Base-by-base conservation (phyloP, 92 coral and sea anemone genomes). In the Anthopleura xanthogrammica region DNA sequence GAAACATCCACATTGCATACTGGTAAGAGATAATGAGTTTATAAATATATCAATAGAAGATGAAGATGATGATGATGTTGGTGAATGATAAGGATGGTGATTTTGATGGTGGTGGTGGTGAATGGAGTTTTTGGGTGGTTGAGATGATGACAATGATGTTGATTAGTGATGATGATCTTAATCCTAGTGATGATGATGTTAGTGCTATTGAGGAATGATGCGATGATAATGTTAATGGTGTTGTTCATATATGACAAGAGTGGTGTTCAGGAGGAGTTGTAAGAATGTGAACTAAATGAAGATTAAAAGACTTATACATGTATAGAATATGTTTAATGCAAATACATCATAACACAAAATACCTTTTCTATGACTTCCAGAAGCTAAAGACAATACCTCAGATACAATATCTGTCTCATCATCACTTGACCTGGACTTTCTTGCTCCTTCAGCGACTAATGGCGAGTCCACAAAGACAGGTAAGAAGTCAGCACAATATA, bases 361-460 rank as follows among this genome's bases (percentile, higher is more conserved):
- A 62, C 8, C 22, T 58, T 62, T 24, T 12, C 66, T 64, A 13
- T 79, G 11, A 48, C 36, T 73, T 84, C 58, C 73, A 85, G 94
- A 91, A 48, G 60, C 64, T 79, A 94, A 92, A 62, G 98, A 94
- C 85, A 91, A 75, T 81, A 66, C 43, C 41, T 92, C 93, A 13
- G 94, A 89, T 77, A 85, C 93, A 29, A 60, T 90, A 16, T 96
- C 98, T 40, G 94, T 90, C 43, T 87, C 99, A 3, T 91, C 95
- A 42, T 93, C 98, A n/a, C 91, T 94, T 56, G 99, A 97, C 84
- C 89, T 97, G 60, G 99, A 97, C 79, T 94, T 97, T 85, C 93
- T 97, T 85, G 90, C 89, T 72, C 77, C 92, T 56, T 83, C 92
- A 23, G 75, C 57, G 22, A 79, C 92, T 54, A 83, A 84, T n/a